A percentile compares a stretch with the other conserved stretches of the same genome.
Evolutionary conservation across 2,113 vertebrate genomes (phyloP).

Genomic region (Cyprinus carpio): DNA sequence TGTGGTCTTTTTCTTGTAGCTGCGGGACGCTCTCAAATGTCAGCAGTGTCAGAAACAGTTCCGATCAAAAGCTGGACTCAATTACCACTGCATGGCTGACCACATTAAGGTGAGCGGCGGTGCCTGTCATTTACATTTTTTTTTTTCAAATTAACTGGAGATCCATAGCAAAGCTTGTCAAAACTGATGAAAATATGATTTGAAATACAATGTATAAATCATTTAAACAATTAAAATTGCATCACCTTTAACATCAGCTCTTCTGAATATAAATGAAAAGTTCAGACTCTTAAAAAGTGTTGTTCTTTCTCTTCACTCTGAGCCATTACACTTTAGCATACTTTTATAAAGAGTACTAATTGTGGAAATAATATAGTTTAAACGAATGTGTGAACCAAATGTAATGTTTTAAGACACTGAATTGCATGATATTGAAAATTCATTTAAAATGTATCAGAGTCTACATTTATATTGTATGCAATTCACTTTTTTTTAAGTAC

Average conservation of each 20-base stretch:
- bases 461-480: too few relatives aligned
- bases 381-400: too few relatives aligned
- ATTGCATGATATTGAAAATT: too few relatives aligned
- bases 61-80: slow-evolving; percentile 96
- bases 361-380: too few relatives aligned
- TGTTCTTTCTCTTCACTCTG: background rate
- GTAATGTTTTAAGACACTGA: too few relatives aligned
- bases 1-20: slow-evolving; percentile 70
- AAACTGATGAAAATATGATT: background rate
- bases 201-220: background rate
- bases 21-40: slow-evolving; percentile 95
- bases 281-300: background rate
- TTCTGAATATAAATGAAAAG: background rate
- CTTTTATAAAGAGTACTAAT: too few relatives aligned
- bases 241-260: background rate
- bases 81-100: slow-evolving; percentile 96
- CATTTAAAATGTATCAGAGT: too few relatives aligned
- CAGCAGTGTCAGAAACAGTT: slow-evolving; percentile 97
- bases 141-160: background rate
- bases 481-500: too few relatives aligned
- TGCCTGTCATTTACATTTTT: slow-evolving; percentile 14
- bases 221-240: background rate
- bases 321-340: too few relatives aligned
- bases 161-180: background rate
- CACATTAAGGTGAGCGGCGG: slow-evolving; percentile 83